A percentile compares a stretch with the other conserved stretches of the same genome.
phyloP scores from a whole-genome alignment of 2,888 invertebrate genomes.

The Spatulosminthurus flaviceps region DNA sequence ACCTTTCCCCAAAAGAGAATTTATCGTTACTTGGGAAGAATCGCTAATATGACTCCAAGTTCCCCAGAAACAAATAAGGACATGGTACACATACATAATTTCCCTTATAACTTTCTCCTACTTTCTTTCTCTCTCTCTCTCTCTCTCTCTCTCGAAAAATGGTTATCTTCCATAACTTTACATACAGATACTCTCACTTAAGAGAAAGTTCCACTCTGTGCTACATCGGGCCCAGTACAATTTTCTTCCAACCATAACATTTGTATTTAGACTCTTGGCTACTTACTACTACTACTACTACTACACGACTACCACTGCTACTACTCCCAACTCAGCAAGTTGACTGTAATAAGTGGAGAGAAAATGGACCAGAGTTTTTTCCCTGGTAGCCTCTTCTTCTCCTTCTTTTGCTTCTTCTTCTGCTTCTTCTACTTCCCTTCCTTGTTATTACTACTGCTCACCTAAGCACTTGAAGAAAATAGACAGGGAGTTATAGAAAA shows the following conservation, averaged over 20 bases:
- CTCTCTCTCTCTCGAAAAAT: not conserved
- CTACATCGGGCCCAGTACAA: not conserved
- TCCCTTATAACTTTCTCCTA: not conserved
- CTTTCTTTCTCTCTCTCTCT: too few relatives aligned
- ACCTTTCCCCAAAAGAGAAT: constrained; percentile 3
- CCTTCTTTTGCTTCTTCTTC: not conserved
- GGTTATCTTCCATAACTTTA: constrained; percentile 10
- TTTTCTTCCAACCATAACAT: not conserved
- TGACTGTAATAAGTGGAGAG: constrained; percentile 7
- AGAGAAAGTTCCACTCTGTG: not conserved
- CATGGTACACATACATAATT: constrained; percentile 10
- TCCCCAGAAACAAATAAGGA: constrained; percentile 18
- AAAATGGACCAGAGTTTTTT: constrained; percentile 9
- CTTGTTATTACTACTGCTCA: constrained; percentile 28
- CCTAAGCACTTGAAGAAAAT: constrained; percentile 30
- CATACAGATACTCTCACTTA: not conserved
- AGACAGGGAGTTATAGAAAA: not conserved
- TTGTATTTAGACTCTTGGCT: not conserved
- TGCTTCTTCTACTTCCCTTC: not conserved
- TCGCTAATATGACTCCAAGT: constrained; percentile 9
- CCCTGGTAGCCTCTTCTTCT: not conserved
- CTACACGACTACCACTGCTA: too few relatives aligned
- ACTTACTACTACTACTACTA: too few relatives aligned
- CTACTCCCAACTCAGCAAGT: not conserved
- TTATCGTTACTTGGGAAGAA: constrained; percentile 7